Evolutionary conservation across 2,113 vertebrate genomes (phyloP), one percentile per base, ranked within the genome.

Genomic region (Siphamia tubifer): DNA sequence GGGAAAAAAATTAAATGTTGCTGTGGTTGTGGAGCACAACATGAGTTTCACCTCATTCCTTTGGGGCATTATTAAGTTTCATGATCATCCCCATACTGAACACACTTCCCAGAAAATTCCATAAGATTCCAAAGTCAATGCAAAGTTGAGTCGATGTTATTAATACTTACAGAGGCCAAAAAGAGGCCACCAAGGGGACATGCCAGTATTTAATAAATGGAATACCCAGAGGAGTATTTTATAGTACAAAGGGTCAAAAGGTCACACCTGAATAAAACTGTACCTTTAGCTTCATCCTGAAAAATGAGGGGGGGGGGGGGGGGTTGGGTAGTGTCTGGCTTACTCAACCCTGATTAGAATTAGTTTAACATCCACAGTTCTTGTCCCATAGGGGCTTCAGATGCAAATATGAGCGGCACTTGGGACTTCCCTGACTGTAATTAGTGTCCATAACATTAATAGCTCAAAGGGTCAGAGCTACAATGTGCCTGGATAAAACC

Each of bases 361-460:
- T 77, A n/a, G 54, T 70, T 69, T 51, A 69, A 63, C 39, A 73
- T 66, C 58, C 17, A 21, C 19, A 28, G 15, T 28, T 28, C 12
- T 36, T 24, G 42, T 38, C 23, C 36, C 30, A n/a, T 6, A 10
- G 31, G 32, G 61, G 48, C 4, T 15, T 20, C 4, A 24, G 40
- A 56, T 49, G 55, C 30, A 63, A 40, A 75, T 34, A 36, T 28
- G 43, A 21, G 13, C 23, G 66, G 35, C 68, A 38, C 34, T 23
- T 66, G 60, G 68, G 68, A 61, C 61, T 32, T 21, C 12, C 5
- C 42, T 42, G 24, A 42, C 39, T 52, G 27, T 54, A 60, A 54
- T 70, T 83, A 61, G n/a, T n/a, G 38, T 60, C 27, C 61, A 47
- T 27, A 74, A 23, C 43, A 53, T 77, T 66, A 68, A 66, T 27